A percentile compares a stretch with the other conserved stretches of the same genome.
These are phyloP conservation scores for Cecidostiba fungosa DNA, from an alignment of 2,888 invertebrate species.

Conservation along the genomic window DNA sequence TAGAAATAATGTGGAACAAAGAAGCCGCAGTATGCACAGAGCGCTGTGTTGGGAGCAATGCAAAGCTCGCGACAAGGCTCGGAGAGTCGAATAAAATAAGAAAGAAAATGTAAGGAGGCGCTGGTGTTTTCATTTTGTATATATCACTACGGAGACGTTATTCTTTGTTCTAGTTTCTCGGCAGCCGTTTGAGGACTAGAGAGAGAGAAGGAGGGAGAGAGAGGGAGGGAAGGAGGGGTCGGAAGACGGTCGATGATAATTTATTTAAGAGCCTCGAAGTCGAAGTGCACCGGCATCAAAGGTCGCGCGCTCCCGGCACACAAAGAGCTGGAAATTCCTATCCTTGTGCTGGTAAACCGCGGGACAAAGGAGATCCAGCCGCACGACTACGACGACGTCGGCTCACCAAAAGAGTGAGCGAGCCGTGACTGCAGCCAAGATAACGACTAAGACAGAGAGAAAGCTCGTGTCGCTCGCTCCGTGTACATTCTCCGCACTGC, in stretches of 20 bases:
- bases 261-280: constrained; percentile 55
- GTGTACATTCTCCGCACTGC: no score
- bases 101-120: neutral
- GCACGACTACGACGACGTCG: constrained; percentile 6
- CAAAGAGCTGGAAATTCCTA: constrained; percentile 48
- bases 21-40: no score
- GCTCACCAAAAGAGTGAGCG: constrained; percentile 21
- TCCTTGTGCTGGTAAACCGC: constrained; percentile 47
- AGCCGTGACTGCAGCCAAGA: neutral
- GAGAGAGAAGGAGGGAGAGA: neutral
- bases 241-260: constrained; percentile 57
- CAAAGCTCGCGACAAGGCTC: neutral
- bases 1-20: neutral
- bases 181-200: neutral
- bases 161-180: constrained; percentile 47
- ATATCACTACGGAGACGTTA: constrained; percentile 17
- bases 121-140: neutral
- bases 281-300: constrained; percentile 29
- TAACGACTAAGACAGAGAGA: constrained; percentile 25
- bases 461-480: neutral
- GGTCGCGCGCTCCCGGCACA: constrained; percentile 19
- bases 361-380: constrained; percentile 53
- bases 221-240: neutral
- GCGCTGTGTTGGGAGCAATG: neutral
- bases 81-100: neutral